A percentile compares a stretch with the other conserved stretches of the same genome.
phyloP scores from a whole-genome alignment of 2,797 vertebrate species.

The Brachyrhaphis roseni region DNA sequence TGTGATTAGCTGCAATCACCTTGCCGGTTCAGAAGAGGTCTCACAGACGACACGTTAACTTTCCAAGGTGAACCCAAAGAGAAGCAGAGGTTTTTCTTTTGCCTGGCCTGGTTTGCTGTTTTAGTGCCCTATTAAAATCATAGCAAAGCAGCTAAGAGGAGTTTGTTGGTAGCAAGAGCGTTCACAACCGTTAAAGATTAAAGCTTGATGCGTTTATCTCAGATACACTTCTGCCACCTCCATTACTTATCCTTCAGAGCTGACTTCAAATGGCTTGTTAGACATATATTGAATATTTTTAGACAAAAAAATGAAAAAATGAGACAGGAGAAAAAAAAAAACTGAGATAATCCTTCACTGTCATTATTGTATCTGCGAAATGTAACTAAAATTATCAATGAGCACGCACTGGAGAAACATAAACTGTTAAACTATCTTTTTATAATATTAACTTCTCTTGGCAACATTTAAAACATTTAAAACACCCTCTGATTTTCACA shows the following conservation, averaged over 20 bases:
- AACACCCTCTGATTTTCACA: conserved; percentile 60
- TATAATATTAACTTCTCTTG: conserved; percentile 41
- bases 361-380: conserved; percentile 6
- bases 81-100: conserved; percentile 6
- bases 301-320: neutral
- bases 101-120: conserved; percentile 1
- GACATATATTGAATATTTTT: conserved; percentile 11
- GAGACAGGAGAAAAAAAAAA: neutral
- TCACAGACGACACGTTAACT: neutral
- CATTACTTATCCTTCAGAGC: conserved; percentile 12
- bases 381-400: conserved; percentile 1
- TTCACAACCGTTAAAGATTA: conserved; percentile 1
- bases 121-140: conserved; percentile 3
- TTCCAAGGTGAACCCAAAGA: conserved; percentile 12
- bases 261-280: conserved; percentile 15
- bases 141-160: neutral
- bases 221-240: conserved; percentile 10
- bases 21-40: neutral
- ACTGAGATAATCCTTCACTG: neutral
- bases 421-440: conserved; percentile 19
- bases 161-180: neutral
- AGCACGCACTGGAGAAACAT: conserved; percentile 28
- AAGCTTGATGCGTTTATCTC: conserved; percentile 21
- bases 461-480: conserved; percentile 53
- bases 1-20: neutral